Evolutionary conservation across 1,140 invertebrate genomes (phyloP).

Genomic region (Adoxophyes honmai): DNA sequence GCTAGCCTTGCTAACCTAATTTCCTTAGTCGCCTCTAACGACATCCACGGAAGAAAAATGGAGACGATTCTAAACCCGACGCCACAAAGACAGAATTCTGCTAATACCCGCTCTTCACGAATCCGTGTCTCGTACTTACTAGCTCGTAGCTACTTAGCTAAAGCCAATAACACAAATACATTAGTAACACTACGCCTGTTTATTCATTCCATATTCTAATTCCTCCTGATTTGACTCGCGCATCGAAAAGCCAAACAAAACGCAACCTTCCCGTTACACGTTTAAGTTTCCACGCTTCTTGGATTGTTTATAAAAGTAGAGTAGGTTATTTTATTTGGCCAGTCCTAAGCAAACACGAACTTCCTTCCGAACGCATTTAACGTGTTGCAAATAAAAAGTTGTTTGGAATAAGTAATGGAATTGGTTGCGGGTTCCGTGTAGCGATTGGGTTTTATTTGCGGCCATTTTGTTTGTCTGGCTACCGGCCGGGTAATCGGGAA

Average conservation of each 20-base stretch:
- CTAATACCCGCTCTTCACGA: too few species aligned
- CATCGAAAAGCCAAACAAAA: not conserved
- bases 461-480: constrained; percentile 4
- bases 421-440: constrained; percentile 19
- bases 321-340: not conserved
- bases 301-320: too few species aligned
- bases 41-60: too few species aligned
- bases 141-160: too few species aligned
- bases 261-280: too few species aligned
- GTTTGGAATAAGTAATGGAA: constrained; percentile 45
- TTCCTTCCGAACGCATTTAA: constrained; percentile 37
- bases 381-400: constrained; percentile 50
- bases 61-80: too few species aligned
- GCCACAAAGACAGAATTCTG: too few species aligned
- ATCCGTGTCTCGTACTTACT: too few species aligned
- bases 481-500: not conserved
- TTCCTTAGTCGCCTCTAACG: too few species aligned
- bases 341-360: constrained; percentile 40
- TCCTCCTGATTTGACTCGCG: not conserved
- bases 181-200: not conserved
- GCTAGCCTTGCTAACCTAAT: too few species aligned
- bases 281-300: too few species aligned
- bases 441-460: not conserved
- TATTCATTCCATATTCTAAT: not conserved
- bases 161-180: not conserved